Conservation (phyloP, 2,888 invertebrate genomes). For the Suillia variegata region DNA sequence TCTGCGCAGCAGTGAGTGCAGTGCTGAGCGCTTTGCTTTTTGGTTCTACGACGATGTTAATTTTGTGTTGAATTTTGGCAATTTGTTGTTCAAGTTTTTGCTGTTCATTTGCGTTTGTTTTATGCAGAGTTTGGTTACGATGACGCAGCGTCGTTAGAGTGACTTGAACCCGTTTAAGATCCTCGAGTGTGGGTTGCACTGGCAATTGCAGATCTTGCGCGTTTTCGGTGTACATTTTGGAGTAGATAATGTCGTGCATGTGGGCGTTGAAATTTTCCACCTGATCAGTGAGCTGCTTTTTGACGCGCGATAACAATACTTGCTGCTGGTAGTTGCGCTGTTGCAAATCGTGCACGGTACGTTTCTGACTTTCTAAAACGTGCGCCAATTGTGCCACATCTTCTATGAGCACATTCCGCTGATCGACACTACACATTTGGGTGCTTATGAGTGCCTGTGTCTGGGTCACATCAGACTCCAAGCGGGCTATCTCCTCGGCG, state of each 20-base stretch:
- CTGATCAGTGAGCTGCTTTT: conserved; percentile 44
- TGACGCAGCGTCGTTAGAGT: conserved; percentile 24
- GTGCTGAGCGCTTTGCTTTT: conserved; percentile 20
- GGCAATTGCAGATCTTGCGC: conserved; percentile 36
- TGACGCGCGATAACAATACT: conserved; percentile 42
- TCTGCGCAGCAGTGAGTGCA: conserved; percentile 21
- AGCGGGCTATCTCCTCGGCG: conserved; percentile 9
- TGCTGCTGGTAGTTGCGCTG: conserved; percentile 46
- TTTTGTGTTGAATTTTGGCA: conserved; percentile 6
- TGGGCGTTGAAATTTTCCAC: conserved; percentile 41
- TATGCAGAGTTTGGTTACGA: too few relatives aligned
- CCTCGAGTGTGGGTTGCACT: conserved; percentile 29
- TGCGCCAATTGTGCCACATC: conserved; percentile 38
- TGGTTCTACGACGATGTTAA: conserved; percentile 12
- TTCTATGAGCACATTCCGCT: conserved; percentile 40
- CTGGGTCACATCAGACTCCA: conserved; percentile 29
- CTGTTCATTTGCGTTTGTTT: conserved; percentile 12
- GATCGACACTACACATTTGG: conserved; percentile 35
- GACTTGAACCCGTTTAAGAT: conserved; percentile 24
- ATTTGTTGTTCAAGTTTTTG: conserved; percentile 18
- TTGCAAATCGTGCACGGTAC: conserved; percentile 39
- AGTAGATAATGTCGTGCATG: conserved; percentile 38
- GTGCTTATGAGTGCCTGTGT: conserved; percentile 31
- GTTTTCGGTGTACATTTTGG: conserved; percentile 29
- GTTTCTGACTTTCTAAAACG: conserved; percentile 39